Conservation (phyloP, 2,797 vertebrate genomes). For the Tauraco hartlaubi region DNA sequence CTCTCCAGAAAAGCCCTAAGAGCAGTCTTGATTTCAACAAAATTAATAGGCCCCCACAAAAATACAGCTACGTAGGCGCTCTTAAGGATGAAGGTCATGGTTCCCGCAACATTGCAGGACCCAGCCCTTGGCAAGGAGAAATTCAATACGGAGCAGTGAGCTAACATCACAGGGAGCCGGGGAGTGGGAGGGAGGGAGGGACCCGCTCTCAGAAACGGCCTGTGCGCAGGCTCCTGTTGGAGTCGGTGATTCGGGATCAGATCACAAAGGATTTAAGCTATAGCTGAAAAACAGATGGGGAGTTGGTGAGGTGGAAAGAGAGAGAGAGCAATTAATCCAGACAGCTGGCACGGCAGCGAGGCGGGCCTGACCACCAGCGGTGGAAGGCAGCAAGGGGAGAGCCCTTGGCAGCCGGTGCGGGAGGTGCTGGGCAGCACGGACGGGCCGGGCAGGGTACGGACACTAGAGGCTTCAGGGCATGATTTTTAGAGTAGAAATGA, state of each 20-base stretch:
- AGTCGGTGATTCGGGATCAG: neutral
- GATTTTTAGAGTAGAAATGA: neutral
- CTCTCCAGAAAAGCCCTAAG: neutral
- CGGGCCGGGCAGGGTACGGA: rapidly evolving
- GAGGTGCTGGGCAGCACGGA: neutral
- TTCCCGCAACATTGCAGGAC: neutral
- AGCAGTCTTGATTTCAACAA: neutral
- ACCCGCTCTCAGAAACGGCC: neutral
- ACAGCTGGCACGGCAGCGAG: conserved; percentile 47
- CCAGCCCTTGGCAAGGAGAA: neutral
- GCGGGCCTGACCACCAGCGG: conserved; percentile 1
- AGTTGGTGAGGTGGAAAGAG: conserved; percentile 57
- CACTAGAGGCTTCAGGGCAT: neutral
- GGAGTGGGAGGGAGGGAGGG: neutral
- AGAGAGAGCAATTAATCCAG: conserved; percentile 36
- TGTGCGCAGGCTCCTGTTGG: neutral
- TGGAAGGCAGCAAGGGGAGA: neutral
- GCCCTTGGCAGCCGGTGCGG: rapidly evolving
- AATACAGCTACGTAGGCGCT: neutral
- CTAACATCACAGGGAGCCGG: neutral
- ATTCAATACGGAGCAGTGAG: neutral
- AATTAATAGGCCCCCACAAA: neutral
- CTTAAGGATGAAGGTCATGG: neutral
- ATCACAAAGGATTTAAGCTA: conserved; percentile 50
- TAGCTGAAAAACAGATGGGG: conserved; percentile 63